Base-by-base conservation (phyloP, 2,888 invertebrate species). In the Drosophila borborema region DNA sequence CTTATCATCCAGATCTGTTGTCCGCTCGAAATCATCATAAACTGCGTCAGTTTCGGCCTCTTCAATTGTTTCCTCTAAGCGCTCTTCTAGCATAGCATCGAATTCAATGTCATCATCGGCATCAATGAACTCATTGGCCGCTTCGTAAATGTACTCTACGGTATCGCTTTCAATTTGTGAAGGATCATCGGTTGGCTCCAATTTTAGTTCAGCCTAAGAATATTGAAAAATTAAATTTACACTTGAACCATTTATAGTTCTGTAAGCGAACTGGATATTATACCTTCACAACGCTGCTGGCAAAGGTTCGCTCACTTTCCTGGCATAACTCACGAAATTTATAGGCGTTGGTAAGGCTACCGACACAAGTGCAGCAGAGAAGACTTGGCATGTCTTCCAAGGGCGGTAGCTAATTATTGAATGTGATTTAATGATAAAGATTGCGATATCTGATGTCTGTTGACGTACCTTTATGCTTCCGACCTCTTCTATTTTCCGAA, bases 251-350 rank as follows among this genome's bases (percentile, higher is more conserved):
- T 43, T 38, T 48, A n/a, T 9, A 36, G 41, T 46, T 45, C 18
- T 2, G 16, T 10, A 6, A 16, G 7, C 1, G 9, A 14, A 10
- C 9, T 51, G 14, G 10, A 38, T 9, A 4, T 7, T 34, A 6
- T 72, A 91, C 91, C 86, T 92, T 92, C 1, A 91, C 86, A 36
- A 91, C 81, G 45, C 85, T 86, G 45, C 84, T 88, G 64, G 91
- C 75, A 62, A 91, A 79, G 0, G 92, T 81, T n/a, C 89, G 74
- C 53, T 92, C 92, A 64, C 90, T 92, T 4, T 89, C 83, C 72
- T 92, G 92, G 62, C 92, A 92, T 76, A 92, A 62, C 18, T 85
- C 80, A 0, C 93, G 89, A 46, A 92, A 92, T 34, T 90, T 90
- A 51, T 86, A 91, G 1, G 93, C 90, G 38, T 79, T 80, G 40